Base-by-base conservation (phyloP, 1,140 invertebrate genomes). In the Bradynema listronoti region DNA sequence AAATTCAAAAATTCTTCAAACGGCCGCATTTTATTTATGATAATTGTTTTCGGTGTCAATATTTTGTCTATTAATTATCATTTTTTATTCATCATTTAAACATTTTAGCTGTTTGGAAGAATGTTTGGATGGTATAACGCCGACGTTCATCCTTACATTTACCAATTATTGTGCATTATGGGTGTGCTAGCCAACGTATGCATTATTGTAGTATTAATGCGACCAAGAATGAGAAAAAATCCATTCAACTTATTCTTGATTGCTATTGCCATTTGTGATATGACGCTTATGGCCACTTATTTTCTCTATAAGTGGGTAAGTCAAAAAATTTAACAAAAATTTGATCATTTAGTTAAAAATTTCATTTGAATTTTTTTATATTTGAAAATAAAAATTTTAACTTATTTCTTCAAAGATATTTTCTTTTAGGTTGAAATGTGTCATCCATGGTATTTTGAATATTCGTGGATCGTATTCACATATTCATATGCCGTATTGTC, bases 231-330 rank as follows among this genome's bases (percentile, higher is more conserved):
- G 74, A 24, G 73, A 7, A 75, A 70, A 47, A 78, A 72, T 57
- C 75, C 74, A 11, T 78, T 76, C 65, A 76, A 76, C 43, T 39
- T 73, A 19, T 71, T 76, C 55, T 49, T 78, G 22, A 71, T 78
- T 16, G 67, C 57, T n/a, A 77, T 76, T 47, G 74, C 74, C 5
- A 52, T 78, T 43, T 76, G 75, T 63, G 74, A 76, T 46, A 59
- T 57, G 24, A 57, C 52, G n/a, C 56, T 77, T 2, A 78, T 77
- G 75, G 70, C 71, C 0, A 72, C 75, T 0, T 77, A 78, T 36
- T 69, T 78, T 39, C 56, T 77, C 22, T 76, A 62, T 45, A 71
- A 76, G 56, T 65, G 63, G 36, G 71, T 72, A n/a, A 49, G 58
- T 39, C 55, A 30, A 16, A 14, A 29, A 58, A 19, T 3, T 9